Conservation (phyloP, 2,113 vertebrate genomes). For the Hippolais icterina region DNA sequence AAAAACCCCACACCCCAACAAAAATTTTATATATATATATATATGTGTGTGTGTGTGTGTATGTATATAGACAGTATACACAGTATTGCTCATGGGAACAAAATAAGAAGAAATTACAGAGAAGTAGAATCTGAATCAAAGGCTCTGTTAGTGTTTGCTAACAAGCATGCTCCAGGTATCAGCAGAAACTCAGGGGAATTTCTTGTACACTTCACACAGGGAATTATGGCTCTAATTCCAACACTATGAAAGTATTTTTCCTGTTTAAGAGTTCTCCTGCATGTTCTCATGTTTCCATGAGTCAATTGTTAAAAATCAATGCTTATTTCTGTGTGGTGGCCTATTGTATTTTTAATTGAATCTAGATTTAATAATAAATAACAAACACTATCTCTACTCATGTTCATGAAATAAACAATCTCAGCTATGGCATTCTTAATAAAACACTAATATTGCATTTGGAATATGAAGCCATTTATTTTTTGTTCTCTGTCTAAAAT, state of each 20-base stretch:
- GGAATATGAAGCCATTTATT: not conserved
- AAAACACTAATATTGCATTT: not conserved
- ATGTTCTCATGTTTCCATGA: not conserved
- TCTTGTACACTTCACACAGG: not conserved
- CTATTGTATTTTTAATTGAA: constrained; percentile 27
- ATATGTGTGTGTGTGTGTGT: too few relatives aligned
- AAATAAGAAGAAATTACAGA: not conserved
- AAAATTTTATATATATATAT: not conserved
- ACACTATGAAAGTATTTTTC: not conserved
- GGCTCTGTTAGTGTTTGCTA: not conserved
- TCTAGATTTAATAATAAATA: not conserved
- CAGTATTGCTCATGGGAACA: not conserved
- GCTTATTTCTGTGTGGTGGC: not conserved
- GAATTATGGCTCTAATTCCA: constrained; percentile 6
- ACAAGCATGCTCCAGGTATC: not conserved
- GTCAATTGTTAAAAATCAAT: constrained; percentile 26
- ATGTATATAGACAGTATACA: not conserved
- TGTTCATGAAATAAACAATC: not conserved
- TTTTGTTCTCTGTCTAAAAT: not conserved
- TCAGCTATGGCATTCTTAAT: not conserved
- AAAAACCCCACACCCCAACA: too few relatives aligned
- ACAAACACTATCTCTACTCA: not conserved
- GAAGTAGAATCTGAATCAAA: not conserved
- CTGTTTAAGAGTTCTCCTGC: not conserved
- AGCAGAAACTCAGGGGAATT: not conserved